Evolutionary conservation across 2,888 invertebrate genomes (phyloP), one percentile per base, ranked within the genome.

Genomic region (Ochropleura plecta): DNA sequence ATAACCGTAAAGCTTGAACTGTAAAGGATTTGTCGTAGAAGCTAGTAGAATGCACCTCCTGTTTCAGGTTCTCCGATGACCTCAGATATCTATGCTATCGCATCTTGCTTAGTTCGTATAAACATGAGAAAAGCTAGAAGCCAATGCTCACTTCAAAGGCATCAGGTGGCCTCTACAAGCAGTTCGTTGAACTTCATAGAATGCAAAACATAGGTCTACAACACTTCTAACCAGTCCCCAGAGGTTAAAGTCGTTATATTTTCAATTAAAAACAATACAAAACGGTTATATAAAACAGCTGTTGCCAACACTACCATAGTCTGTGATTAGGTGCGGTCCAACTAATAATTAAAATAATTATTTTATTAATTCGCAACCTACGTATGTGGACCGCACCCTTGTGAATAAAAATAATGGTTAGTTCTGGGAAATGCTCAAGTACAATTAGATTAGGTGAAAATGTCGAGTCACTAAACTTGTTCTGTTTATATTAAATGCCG

Each of bases 291-390:
- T 51, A 53, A 40, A 76, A 76, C 73, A 73, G 62, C 63, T 63
- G 73, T 46, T 76, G n/a, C 3, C 40, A n/a, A n/a, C 66, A 69
- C 9, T 76, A n/a, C 40, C 30, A 44, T 16, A 53, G 76, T 63
- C 44, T 53, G 76, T 73, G 46, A 76, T 73, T 62, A 76, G 7
- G 18, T 18, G 51, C n/a, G 9, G 44, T 60, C 5, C 9, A 40
- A 63, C 46, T 20, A 51, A 20, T 14, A 76, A 76, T 73, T 73
- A 63, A 76, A 73, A 53, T 46, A 73, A 73, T 73, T 40, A 76
- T 73, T 76, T 63, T 63, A 62, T 46, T 76, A 30, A 30, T 73
- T 70, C 70, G 48, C 48, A 48, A 69, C n/a, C 9, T n/a, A 16
- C 40, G 46, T 60, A 0, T 40, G 6, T 30, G n/a, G 14, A 14